phyloP scores from a whole-genome alignment of 2,888 invertebrate species.

The Colletes collaris region DNA sequence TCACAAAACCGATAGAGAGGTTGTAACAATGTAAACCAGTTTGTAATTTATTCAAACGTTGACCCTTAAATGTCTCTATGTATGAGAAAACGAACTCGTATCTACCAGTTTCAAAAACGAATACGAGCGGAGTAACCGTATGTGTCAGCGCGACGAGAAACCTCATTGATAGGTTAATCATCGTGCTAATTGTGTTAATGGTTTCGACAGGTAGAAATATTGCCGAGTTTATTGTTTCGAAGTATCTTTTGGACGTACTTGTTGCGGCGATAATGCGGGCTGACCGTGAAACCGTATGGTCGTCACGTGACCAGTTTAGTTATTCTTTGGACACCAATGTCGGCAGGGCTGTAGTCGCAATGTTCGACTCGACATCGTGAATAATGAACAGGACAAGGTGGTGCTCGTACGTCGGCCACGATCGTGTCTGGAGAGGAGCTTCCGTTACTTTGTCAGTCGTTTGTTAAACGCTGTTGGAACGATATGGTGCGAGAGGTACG shows the following conservation, averaged over 20 bases:
- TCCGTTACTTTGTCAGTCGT: slow-evolving; percentile 17
- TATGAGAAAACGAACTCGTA: no score
- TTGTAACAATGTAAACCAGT: no score
- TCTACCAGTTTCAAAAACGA: no score
- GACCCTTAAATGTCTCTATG: no score
- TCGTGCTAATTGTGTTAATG: no score
- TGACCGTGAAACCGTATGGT: neutral
- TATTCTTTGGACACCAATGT: neutral
- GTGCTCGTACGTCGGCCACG: slow-evolving; percentile 14
- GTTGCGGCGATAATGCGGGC: neutral
- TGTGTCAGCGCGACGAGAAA: no score
- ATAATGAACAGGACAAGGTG: neutral
- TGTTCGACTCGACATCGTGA: slow-evolving; percentile 1
- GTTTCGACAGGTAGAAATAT: no score
- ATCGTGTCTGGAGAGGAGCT: slow-evolving; percentile 13
- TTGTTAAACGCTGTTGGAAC: slow-evolving; percentile 12
- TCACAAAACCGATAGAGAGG: no score
- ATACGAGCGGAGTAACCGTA: no score
- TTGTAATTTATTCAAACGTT: no score
- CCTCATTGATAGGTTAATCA: no score
- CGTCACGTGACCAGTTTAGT: slow-evolving; percentile 21
- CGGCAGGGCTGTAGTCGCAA: neutral
- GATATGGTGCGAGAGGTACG: neutral
- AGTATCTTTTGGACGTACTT: neutral
- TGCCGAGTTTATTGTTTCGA: neutral